phyloP scores from a whole-genome alignment of 1,140 invertebrate genomes.

The Mamestra configurata region DNA sequence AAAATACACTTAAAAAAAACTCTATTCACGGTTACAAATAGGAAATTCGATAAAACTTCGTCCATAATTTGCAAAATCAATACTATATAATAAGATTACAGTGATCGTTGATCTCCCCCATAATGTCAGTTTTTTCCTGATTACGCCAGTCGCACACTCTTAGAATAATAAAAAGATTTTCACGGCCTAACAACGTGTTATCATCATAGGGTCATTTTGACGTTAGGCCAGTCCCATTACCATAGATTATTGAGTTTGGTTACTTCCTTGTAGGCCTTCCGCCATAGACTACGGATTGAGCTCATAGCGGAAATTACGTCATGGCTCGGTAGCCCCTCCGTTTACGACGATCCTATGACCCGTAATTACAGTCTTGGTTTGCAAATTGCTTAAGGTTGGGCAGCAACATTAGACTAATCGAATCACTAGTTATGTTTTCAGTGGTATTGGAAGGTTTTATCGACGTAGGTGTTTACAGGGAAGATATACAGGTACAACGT shows the following conservation, averaged over 20 bases:
- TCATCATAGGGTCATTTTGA: background rate
- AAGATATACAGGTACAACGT: too few relatives aligned
- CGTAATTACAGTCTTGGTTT: background rate
- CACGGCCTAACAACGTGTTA: background rate
- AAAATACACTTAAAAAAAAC: too few relatives aligned
- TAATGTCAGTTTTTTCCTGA: too few relatives aligned
- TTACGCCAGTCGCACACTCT: background rate
- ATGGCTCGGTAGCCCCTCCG: background rate
- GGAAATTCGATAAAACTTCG: too few relatives aligned
- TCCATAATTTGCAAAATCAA: too few relatives aligned
- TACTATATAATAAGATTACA: too few relatives aligned
- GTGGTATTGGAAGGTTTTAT: too few relatives aligned
- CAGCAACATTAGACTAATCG: too few relatives aligned
- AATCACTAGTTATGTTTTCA: too few relatives aligned
- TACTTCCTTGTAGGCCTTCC: slow-evolving; percentile 17
- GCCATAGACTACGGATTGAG: background rate
- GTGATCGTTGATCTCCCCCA: too few relatives aligned
- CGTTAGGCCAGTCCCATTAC: background rate
- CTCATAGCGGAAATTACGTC: slow-evolving; percentile 20
- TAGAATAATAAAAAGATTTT: background rate
- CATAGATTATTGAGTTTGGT: slow-evolving; percentile 14
- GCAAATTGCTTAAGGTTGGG: slow-evolving; percentile 11
- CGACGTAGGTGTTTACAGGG: too few relatives aligned
- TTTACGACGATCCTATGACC: background rate
- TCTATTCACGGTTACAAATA: too few relatives aligned